A percentile compares a stretch with the other conserved stretches of the same genome.
Evolutionary conservation across 2,797 vertebrate species (phyloP).

Genomic region (Echeneis naucrates): DNA sequence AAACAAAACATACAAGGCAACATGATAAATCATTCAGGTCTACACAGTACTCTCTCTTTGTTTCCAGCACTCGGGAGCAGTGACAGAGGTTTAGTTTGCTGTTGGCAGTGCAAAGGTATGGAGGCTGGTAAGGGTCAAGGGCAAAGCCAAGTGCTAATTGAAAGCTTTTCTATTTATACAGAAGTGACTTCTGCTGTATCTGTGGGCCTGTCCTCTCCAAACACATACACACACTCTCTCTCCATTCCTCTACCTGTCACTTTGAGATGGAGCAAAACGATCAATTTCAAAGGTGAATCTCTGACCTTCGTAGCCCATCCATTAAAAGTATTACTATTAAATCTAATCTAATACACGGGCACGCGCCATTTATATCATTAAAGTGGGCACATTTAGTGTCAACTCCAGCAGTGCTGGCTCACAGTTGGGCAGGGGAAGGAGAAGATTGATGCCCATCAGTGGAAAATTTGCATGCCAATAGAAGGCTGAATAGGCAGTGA

Average conservation of each 20-base stretch:
- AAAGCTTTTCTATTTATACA: slow-evolving; percentile 45
- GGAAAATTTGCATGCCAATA: slow-evolving; percentile 69
- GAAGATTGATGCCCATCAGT: slow-evolving; percentile 69
- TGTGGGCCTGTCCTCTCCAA: slow-evolving; percentile 8
- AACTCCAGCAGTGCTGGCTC: slow-evolving; percentile 33
- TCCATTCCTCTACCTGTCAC: slow-evolving; percentile 48
- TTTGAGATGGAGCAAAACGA: slow-evolving; percentile 57
- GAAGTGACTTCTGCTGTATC: slow-evolving; percentile 22
- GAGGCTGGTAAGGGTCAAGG: slow-evolving; percentile 25
- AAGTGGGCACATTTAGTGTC: slow-evolving; percentile 46
- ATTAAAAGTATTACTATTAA: slow-evolving; percentile 74
- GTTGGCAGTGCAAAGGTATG: neutral
- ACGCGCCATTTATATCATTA: slow-evolving; percentile 32
- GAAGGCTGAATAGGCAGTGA: slow-evolving; percentile 65
- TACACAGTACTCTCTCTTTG: slow-evolving; percentile 10
- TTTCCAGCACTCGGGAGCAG: neutral
- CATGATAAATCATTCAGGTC: slow-evolving; percentile 31
- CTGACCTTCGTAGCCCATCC: slow-evolving; percentile 66
- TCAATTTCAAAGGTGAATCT: slow-evolving; percentile 58
- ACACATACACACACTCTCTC: slow-evolving; percentile 3
- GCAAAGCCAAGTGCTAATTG: slow-evolving; percentile 38
- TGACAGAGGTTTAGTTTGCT: slow-evolving; percentile 4
- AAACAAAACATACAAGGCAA: slow-evolving; percentile 21
- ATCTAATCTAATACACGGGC: slow-evolving; percentile 58
- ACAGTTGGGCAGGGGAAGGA: slow-evolving; percentile 38